These are phyloP conservation scores for Trichoplusia ni DNA, from an alignment of 1,140 invertebrate species.

Conservation along the genomic window DNA sequence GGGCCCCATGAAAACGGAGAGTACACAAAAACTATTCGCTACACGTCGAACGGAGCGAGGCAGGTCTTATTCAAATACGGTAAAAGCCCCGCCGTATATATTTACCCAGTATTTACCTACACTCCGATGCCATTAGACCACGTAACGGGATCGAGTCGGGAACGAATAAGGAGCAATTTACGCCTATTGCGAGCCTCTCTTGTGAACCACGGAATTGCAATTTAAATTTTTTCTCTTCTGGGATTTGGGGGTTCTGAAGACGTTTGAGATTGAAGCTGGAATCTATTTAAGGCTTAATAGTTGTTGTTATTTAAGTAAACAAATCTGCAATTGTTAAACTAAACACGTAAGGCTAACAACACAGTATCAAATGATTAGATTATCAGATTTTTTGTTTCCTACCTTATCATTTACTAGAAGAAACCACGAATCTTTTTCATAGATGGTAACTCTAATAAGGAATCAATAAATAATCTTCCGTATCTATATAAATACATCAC, in stretches of 20 bases:
- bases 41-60: constrained; percentile 4
- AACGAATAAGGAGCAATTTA: constrained; percentile 32
- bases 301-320: too few relatives aligned
- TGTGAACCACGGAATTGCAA: constrained; percentile 16
- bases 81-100: constrained; percentile 35
- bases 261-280: background rate
- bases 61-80: constrained; percentile 39
- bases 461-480: too few relatives aligned
- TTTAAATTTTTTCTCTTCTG: constrained; percentile 20
- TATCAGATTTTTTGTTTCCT: too few relatives aligned
- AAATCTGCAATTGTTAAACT: too few relatives aligned
- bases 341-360: too few relatives aligned
- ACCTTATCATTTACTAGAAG: too few relatives aligned
- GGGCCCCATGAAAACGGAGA: background rate
- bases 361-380: too few relatives aligned
- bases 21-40: constrained; percentile 13
- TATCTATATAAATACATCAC: too few relatives aligned
- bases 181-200: constrained; percentile 18
- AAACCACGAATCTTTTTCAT: too few relatives aligned
- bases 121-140: constrained; percentile 32
- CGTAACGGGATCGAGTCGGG: constrained; percentile 18
- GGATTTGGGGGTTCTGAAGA: background rate
- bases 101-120: constrained; percentile 30
- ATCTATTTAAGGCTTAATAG: background rate
- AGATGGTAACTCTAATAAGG: too few relatives aligned